phyloP scores from a whole-genome alignment of 2,888 invertebrate genomes.

The Ectemnius continuus region DNA sequence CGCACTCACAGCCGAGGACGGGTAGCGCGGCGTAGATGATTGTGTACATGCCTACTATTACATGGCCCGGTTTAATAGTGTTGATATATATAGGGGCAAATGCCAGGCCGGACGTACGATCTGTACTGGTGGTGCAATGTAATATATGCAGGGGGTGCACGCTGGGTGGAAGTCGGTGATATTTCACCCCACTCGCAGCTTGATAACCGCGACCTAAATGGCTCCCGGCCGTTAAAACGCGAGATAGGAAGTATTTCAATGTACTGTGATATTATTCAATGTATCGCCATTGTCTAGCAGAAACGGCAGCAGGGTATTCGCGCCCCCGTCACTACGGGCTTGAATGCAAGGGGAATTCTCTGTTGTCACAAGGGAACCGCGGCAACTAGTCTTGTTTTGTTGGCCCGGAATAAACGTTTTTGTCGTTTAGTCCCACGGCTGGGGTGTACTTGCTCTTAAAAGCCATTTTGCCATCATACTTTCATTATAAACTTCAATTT shows the following conservation, averaged over 20 bases:
- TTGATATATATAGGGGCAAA: no score
- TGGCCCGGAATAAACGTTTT: constrained; percentile 4
- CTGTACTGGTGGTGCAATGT: not conserved
- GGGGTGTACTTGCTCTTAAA: not conserved
- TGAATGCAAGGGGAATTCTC: not conserved
- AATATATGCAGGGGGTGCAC: constrained; percentile 3
- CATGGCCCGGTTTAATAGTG: no score
- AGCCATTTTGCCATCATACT: not conserved
- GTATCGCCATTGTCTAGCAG: constrained; percentile 36
- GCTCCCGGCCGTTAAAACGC: constrained; percentile 48
- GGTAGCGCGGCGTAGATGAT: no score
- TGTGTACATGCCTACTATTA: no score
- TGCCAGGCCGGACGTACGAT: no score
- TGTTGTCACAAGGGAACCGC: constrained; percentile 3
- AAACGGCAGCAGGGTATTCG: constrained; percentile 12
- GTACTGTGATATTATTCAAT: constrained; percentile 40
- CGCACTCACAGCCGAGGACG: constrained; percentile 15
- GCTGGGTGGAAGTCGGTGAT: constrained; percentile 26
- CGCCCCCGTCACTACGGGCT: no score
- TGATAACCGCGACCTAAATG: constrained; percentile 56
- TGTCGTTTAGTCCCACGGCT: not conserved
- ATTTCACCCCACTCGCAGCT: constrained; percentile 55
- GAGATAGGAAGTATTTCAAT: constrained; percentile 54
- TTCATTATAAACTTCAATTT: not conserved
- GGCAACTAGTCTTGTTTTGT: not conserved